Percentiles rank a stretch among this genome's conserved stretches.
Conservation (phyloP, 2,888 invertebrate species). For the Biston stratarius region DNA sequence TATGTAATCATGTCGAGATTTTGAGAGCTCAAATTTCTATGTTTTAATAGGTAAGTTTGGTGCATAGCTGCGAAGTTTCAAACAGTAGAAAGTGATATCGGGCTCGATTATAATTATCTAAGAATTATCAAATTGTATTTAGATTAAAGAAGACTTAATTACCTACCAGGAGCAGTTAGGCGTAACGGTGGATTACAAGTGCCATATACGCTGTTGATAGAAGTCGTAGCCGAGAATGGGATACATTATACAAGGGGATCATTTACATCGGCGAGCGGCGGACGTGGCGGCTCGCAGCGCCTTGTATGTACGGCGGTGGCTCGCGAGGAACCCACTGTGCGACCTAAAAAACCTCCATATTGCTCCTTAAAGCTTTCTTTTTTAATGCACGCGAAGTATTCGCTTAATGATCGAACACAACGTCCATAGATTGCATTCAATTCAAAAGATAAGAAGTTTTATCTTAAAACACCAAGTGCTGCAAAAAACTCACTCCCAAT, state of each 20-base stretch:
- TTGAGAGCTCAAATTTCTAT: neutral
- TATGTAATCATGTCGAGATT: neutral
- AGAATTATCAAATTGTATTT: conserved; percentile 38
- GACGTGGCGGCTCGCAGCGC: conserved; percentile 76
- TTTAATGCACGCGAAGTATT: conserved; percentile 69
- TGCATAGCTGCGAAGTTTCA: neutral
- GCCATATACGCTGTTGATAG: conserved; percentile 72
- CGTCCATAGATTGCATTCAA: conserved; percentile 65
- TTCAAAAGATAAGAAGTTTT: conserved; percentile 53
- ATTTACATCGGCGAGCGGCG: conserved; percentile 80
- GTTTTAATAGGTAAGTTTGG: neutral
- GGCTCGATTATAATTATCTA: conserved; percentile 27
- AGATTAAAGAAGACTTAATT: conserved; percentile 55
- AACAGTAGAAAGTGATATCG: neutral
- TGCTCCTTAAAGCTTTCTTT: conserved; percentile 73
- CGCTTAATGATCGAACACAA: conserved; percentile 71
- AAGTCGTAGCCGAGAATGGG: conserved; percentile 78
- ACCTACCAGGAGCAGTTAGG: conserved; percentile 68
- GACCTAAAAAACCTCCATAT: conserved; percentile 79
- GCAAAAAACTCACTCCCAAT: conserved; percentile 25
- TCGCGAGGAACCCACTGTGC: conserved; percentile 72
- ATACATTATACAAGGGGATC: conserved; percentile 85
- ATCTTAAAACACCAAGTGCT: conserved; percentile 25
- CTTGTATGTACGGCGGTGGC: conserved; percentile 72
- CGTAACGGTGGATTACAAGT: conserved; percentile 79